A percentile compares a stretch with the other conserved stretches of the same genome.
phyloP scores from a whole-genome alignment of 2,113 vertebrate genomes.

The Ariopsis seemanni region DNA sequence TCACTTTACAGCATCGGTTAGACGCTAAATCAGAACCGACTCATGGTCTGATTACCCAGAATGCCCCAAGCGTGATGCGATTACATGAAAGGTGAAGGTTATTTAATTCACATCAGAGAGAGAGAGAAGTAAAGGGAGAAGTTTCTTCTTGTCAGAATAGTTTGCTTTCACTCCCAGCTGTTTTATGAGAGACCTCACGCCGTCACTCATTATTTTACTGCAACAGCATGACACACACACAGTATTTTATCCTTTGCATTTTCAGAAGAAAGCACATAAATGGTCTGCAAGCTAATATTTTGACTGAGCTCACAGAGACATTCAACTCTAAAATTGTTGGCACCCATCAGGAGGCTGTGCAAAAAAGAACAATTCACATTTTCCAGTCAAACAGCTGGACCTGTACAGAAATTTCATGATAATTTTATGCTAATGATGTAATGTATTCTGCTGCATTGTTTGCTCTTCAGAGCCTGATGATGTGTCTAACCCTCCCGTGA shows the following conservation, averaged over 20 bases:
- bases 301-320: background rate
- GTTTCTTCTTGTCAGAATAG: background rate
- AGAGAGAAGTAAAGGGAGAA: background rate
- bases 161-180: background rate
- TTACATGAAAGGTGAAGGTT: constrained; percentile 14
- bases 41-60: constrained; percentile 32
- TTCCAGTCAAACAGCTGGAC: background rate
- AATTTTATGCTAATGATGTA: background rate
- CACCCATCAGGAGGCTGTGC: background rate
- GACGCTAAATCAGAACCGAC: constrained; percentile 28
- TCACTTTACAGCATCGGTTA: background rate
- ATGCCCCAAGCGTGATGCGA: constrained; percentile 1
- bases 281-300: background rate
- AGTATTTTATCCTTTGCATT: background rate
- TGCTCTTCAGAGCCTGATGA: background rate
- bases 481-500: background rate
- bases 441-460: background rate
- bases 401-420: background rate
- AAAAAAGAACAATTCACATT: background rate
- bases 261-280: background rate
- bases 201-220: background rate
- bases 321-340: background rate
- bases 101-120: constrained; percentile 1
- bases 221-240: background rate
- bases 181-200: background rate